Conservation (phyloP, 2,888 invertebrate species). For the Cryptocephalus primarius region DNA sequence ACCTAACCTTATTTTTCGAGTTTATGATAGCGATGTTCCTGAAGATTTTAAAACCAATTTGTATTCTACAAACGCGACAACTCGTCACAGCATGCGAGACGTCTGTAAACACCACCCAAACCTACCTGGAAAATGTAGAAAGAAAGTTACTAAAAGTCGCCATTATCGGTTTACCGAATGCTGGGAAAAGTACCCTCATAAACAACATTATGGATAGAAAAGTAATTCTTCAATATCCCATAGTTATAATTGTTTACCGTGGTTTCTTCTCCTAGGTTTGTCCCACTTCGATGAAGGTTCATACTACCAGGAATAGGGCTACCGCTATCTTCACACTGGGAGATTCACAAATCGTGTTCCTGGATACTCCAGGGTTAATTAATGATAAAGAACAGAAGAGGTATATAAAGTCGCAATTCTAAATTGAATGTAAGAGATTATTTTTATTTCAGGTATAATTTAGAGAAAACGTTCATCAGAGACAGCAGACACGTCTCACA, state of each 20-base stretch:
- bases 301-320: constrained; percentile 70
- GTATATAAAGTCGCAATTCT: constrained; percentile 35
- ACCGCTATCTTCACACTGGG: constrained; percentile 62
- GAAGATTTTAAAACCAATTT: too few relatives aligned
- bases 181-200: constrained; percentile 91
- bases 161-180: constrained; percentile 87
- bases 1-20: too few relatives aligned
- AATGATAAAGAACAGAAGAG: constrained; percentile 54
- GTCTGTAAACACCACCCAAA: not conserved
- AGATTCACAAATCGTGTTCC: constrained; percentile 79
- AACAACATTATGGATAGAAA: constrained; percentile 73
- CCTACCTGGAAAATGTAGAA: not conserved
- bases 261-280: constrained; percentile 54
- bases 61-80: too few relatives aligned
- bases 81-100: too few relatives aligned
- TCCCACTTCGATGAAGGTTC: constrained; percentile 82
- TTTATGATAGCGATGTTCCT: too few relatives aligned
- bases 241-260: not conserved
- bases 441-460: constrained; percentile 42
- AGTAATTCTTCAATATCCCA: constrained; percentile 39
- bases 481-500: constrained; percentile 50
- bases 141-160: constrained; percentile 57
- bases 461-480: constrained; percentile 46
- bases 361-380: constrained; percentile 90
- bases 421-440: constrained; percentile 10